Base-by-base conservation (phyloP, 2,797 vertebrate genomes). In the Apogon talboti region DNA sequence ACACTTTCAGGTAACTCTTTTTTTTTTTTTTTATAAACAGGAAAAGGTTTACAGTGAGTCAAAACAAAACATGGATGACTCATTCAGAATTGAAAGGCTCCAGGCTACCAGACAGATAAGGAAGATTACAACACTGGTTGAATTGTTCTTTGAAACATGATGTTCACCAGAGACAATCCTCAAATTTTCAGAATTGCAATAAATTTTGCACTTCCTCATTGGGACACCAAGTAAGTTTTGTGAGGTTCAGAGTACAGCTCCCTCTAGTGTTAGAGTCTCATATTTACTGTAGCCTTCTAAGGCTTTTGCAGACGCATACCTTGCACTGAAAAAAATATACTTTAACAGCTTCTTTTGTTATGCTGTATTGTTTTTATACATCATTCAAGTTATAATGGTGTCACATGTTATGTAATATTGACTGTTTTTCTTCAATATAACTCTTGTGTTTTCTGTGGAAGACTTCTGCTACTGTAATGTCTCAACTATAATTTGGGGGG, bases 161-260 rank as follows among this genome's bases (percentile, higher is more conserved):
- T 13, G 11, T 24, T 55, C 71, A n/a, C 44, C n/a, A 8, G 11
- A 57, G 13, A 9, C 45, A 53, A 38, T 2, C 45, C 37, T 57
- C 21, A 0, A 64, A 45, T 50, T 68, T 37, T 54, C 13, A 0
- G 10, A 62, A 62, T 7, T 18, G 7, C 2, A 57, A 49, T 18
- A 44, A 57, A 42, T 14, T 1, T 6, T 4, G 8, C 7, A 19
- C 21, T 84, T 83, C 68, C 71, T 77, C 6, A 24, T 83, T 78
- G 24, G 35, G 18, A 38, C 11, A 0, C 12, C 3, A 7, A 21
- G 4, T 38, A n/a, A 16, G 19, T 47, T 43, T 14, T 6, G 1
- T 4, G 8, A 40, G 6, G 57, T 60, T 58, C 16, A 51, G 7
- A 48, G 13, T 14, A 37, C 13, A 77, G 65, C 61, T 21, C 74